phyloP scores from a whole-genome alignment of 1,140 invertebrate genomes.

The Nylanderia fulva region DNA sequence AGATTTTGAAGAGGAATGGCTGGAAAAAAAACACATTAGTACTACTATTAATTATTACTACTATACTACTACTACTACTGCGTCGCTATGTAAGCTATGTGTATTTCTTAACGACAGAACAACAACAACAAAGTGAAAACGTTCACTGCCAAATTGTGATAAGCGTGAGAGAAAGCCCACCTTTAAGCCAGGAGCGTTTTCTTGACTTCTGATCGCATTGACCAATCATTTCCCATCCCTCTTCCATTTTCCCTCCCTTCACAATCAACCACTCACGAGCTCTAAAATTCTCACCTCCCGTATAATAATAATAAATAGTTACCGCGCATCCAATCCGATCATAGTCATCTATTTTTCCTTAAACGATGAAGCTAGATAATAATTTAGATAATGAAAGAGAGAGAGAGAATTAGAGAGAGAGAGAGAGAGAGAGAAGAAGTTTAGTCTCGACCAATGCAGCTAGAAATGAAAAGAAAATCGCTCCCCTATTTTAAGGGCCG shows the following conservation, averaged over 20 bases:
- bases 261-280: background rate
- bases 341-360: constrained; percentile 73
- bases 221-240: constrained; percentile 70
- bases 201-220: constrained; percentile 77
- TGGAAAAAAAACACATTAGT: background rate
- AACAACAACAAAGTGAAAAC: constrained; percentile 71
- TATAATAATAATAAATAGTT: constrained; percentile 65
- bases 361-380: constrained; percentile 54
- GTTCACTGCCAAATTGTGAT: constrained; percentile 86
- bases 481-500: constrained; percentile 76
- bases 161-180: constrained; percentile 77
- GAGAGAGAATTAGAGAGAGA: background rate
- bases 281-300: background rate
- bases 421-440: constrained; percentile 22
- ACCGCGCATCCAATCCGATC: constrained; percentile 73
- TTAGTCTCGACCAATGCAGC: constrained; percentile 75
- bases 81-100: constrained; percentile 68
- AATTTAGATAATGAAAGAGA: constrained; percentile 45
- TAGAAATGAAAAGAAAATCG: constrained; percentile 74
- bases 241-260: background rate
- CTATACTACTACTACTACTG: background rate
- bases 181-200: constrained; percentile 77
- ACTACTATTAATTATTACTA: too few relatives aligned
- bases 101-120: constrained; percentile 67
- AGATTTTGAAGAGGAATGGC: constrained; percentile 41